A percentile compares a stretch with the other conserved stretches of the same genome.
These are phyloP conservation scores for Catostomus latipinnis DNA, from an alignment of 2,797 vertebrate species.

Conservation along the genomic window DNA sequence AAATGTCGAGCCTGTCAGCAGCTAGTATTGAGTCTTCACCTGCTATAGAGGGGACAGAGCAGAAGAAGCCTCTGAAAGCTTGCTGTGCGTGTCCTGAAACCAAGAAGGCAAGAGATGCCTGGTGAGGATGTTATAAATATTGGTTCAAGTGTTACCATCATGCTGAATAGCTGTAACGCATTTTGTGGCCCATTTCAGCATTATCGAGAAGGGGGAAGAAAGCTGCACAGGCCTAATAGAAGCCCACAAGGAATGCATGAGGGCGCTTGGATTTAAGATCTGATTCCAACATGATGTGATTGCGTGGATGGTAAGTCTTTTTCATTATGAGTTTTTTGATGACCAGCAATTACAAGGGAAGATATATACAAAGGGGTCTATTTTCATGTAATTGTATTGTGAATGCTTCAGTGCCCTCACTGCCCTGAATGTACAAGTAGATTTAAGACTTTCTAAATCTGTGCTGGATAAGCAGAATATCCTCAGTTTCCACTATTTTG, in stretches of 20 bases:
- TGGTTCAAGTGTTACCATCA: neutral
- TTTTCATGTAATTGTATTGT: neutral
- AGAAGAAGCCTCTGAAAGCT: constrained; percentile 90
- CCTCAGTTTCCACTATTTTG: neutral
- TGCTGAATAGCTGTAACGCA: too few species aligned
- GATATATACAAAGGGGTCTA: neutral
- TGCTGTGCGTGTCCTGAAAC: constrained; percentile 97
- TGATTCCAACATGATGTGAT: constrained; percentile 65
- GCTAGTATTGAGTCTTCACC: constrained; percentile 74
- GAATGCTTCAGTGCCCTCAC: too few species aligned
- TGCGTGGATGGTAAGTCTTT: constrained; percentile 67
- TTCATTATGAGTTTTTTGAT: neutral
- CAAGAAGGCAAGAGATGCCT: constrained; percentile 91
- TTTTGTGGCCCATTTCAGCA: constrained; percentile 74
- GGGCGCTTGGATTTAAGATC: constrained; percentile 94
- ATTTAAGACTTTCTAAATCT: neutral
- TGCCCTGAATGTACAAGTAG: neutral
- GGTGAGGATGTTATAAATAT: constrained; percentile 73
- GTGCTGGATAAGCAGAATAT: neutral
- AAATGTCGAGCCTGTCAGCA: constrained; percentile 82
- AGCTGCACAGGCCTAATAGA: constrained; percentile 88
- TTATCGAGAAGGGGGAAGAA: constrained; percentile 96
- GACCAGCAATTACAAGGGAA: neutral
- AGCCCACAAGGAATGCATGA: constrained; percentile 97
- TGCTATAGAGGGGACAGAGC: constrained; percentile 61